Percentiles rank a stretch among this genome's conserved stretches.
These are phyloP conservation scores for Syngnathus acus DNA, from an alignment of 2,797 vertebrate species.

Conservation along the genomic window DNA sequence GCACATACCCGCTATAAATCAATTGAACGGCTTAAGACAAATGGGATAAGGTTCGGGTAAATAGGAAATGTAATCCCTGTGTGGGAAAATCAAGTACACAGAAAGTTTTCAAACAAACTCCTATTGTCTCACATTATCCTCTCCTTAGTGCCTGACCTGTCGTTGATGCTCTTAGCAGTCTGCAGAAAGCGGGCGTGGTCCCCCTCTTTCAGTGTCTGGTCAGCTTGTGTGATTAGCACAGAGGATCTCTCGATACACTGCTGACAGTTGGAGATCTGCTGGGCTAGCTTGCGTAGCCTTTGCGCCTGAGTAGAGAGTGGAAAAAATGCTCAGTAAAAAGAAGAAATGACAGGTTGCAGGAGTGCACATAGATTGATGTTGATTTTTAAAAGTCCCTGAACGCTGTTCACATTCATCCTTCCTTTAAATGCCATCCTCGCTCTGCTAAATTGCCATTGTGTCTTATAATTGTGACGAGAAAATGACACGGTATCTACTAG, in stretches of 20 bases:
- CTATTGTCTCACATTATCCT: background rate
- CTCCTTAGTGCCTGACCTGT: slow-evolving; percentile 74
- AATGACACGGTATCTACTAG: too few relatives aligned
- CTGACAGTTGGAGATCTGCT: slow-evolving; percentile 95
- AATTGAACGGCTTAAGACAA: background rate
- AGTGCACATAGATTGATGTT: background rate
- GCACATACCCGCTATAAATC: background rate
- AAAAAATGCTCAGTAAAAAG: background rate
- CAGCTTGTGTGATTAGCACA: slow-evolving; percentile 90
- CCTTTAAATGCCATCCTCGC: background rate
- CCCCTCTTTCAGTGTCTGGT: slow-evolving; percentile 91
- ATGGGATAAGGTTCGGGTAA: slow-evolving; percentile 2
- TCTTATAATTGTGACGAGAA: too few relatives aligned
- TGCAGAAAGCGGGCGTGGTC: slow-evolving; percentile 97
- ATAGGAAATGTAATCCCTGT: background rate
- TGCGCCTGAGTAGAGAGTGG: slow-evolving; percentile 72
- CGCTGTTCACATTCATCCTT: background rate
- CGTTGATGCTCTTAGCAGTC: slow-evolving; percentile 91
- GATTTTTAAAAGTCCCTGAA: background rate
- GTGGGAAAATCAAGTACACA: background rate
- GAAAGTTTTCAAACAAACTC: background rate
- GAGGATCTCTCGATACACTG: slow-evolving; percentile 95
- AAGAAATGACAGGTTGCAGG: background rate
- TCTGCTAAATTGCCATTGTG: too few relatives aligned
- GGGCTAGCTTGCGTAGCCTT: slow-evolving; percentile 87